Conservation (phyloP, 2,113 vertebrate genomes). For the Phainopepla nitens region DNA sequence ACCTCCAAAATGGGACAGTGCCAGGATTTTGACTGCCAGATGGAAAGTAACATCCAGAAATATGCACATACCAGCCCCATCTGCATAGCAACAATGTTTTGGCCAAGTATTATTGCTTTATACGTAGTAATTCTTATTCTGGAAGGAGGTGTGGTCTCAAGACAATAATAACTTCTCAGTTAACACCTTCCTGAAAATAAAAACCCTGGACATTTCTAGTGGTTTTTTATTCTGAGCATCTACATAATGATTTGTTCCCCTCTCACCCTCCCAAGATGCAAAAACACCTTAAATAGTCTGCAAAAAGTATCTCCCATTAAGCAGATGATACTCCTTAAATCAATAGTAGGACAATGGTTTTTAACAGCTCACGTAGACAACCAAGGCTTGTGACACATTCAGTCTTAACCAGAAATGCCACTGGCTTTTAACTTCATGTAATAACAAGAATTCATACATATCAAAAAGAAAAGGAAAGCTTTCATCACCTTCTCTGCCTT, state of each 20-base stretch:
- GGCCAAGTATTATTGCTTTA: neutral
- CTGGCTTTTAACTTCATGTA: neutral
- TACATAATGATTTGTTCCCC: neutral
- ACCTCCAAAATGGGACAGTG: neutral
- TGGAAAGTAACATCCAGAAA: neutral
- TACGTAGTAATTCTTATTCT: neutral
- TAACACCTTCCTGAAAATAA: neutral
- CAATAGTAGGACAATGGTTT: neutral
- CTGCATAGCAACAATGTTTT: neutral
- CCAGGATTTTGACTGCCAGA: neutral
- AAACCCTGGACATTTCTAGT: neutral
- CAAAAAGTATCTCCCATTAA: neutral
- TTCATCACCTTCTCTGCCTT: neutral
- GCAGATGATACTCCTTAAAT: neutral
- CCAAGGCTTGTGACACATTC: neutral
- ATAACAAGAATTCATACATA: neutral
- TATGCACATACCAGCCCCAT: neutral
- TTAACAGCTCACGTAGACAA: neutral
- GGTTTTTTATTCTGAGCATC: neutral
- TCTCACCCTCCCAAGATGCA: fast-evolving
- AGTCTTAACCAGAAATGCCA: neutral
- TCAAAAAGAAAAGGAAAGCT: neutral
- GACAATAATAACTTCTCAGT: neutral
- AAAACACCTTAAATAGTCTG: neutral
- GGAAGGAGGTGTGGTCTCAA: neutral